Evolutionary conservation across 2,888 invertebrate species (phyloP), one percentile per base, ranked within the genome.

Genomic region (Chymomyza procnemis): DNA sequence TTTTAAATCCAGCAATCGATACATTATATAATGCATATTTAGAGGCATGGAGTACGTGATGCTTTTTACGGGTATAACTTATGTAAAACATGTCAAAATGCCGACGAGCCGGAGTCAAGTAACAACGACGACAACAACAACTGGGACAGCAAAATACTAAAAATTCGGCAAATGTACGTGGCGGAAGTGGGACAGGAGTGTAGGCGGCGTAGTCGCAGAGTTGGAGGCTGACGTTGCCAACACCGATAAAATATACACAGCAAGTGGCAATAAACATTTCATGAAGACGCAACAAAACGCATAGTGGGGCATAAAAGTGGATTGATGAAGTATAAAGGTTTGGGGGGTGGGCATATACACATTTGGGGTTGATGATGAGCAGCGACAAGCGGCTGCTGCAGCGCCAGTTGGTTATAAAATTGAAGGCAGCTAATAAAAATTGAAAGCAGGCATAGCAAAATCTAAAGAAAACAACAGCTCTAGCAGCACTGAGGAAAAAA

Each of bases 241-340:
- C 21, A 21, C 30, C 67, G 70, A 76, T 77, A 74, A 73, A 76
- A 78, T 67, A 62, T 75, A 77, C 75, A 78, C 55, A 68, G 61
- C 50, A 64, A 62, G 66, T 61, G 65, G 79, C 75, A 55, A 84
- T 82, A 84, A 86, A 83, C 79, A 86, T 82, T 81, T 79, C 82
- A 84, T 82, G 81, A 82, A 75, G 78, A 73, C 74, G 67, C 71
- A 67, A 78, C 69, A 74, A 71, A 81, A 72, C 71, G 73, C 78
- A 79, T 74, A 67, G 61, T 68, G 41, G 46, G 71, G 73, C 71
- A 75, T 78, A 78, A 80, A 76, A 76, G 65, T 47, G 63, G 63
- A 70, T 26, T 26, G 26, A 26, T 26, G 72, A 73, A 62, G 71
- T 69, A 72, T 66, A 69, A 52, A 41, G 65, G 57, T n/a, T n/a